phyloP scores from a whole-genome alignment of 1,140 invertebrate species.

The Lucilia sericata region DNA sequence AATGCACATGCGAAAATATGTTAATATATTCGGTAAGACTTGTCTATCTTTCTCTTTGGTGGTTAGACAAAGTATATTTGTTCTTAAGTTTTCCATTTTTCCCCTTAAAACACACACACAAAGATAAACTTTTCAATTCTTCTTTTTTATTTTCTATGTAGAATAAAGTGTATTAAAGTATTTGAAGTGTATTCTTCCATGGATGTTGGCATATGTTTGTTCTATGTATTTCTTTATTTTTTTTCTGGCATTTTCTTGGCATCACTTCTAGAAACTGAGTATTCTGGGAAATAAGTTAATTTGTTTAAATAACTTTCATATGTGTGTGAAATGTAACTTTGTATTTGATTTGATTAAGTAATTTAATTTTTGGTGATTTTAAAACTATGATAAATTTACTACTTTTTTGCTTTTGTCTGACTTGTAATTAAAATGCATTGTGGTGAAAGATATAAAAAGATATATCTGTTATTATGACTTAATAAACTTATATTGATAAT shows the following conservation, averaged over 20 bases:
- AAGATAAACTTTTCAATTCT: not conserved
- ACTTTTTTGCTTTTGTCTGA: too few relatives aligned
- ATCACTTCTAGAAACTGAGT: not conserved
- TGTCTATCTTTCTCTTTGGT: not conserved
- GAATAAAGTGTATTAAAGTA: not conserved
- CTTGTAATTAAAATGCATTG: too few relatives aligned
- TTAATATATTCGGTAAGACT: not conserved
- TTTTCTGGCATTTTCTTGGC: not conserved
- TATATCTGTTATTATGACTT: too few relatives aligned
- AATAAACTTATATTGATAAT: too few relatives aligned
- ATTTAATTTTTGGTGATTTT: too few relatives aligned
- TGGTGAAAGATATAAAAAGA: too few relatives aligned
- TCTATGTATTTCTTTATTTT: not conserved
- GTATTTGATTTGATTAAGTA: too few relatives aligned
- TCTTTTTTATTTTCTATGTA: too few relatives aligned
- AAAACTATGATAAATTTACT: too few relatives aligned
- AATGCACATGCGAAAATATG: not conserved
- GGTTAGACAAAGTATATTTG: conserved; percentile 24
- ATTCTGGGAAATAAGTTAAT: too few relatives aligned
- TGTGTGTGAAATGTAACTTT: too few relatives aligned
- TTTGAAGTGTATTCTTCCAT: conserved; percentile 6
- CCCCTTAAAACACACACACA: not conserved
- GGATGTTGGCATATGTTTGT: not conserved
- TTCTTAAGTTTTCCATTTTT: not conserved
- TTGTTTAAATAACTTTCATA: too few relatives aligned